A percentile compares a stretch with the other conserved stretches of the same genome.
These are phyloP conservation scores for Serilophus lunatus DNA, from an alignment of 2,113 vertebrate species.

Conservation along the genomic window DNA sequence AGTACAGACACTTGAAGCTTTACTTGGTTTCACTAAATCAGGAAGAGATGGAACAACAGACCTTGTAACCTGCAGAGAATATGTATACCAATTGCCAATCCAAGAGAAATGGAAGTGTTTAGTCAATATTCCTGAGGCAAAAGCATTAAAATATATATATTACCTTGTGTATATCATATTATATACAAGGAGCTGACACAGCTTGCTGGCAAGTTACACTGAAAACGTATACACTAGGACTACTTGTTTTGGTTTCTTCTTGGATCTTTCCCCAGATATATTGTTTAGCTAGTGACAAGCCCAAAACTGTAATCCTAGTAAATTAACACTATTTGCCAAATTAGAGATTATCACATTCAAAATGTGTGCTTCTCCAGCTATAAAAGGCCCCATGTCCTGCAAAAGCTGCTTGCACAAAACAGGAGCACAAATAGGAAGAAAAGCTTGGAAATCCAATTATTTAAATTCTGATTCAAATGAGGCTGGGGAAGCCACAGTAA, in stretches of 20 bases:
- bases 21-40: not conserved
- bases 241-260: not conserved
- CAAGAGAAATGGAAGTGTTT: not conserved
- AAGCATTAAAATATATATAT: not conserved
- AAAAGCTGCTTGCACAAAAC: not conserved
- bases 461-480: constrained; percentile 10
- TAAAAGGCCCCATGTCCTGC: not conserved
- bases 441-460: not conserved
- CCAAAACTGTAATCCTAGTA: not conserved
- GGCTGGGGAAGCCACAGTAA: not conserved
- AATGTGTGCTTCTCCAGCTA: not conserved
- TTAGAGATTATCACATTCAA: not conserved
- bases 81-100: not conserved
- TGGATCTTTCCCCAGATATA: not conserved
- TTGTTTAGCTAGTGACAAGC: not conserved
- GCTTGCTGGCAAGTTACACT: not conserved
- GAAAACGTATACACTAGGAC: not conserved
- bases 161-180: not conserved
- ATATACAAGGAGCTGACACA: not conserved
- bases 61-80: not conserved
- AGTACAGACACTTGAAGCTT: not conserved
- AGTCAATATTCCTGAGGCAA: constrained; percentile 1
- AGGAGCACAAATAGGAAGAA: not conserved
- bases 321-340: not conserved
- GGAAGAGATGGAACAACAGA: not conserved